Conservation (phyloP, 2,797 vertebrate species). For the Liparis tanakae region DNA sequence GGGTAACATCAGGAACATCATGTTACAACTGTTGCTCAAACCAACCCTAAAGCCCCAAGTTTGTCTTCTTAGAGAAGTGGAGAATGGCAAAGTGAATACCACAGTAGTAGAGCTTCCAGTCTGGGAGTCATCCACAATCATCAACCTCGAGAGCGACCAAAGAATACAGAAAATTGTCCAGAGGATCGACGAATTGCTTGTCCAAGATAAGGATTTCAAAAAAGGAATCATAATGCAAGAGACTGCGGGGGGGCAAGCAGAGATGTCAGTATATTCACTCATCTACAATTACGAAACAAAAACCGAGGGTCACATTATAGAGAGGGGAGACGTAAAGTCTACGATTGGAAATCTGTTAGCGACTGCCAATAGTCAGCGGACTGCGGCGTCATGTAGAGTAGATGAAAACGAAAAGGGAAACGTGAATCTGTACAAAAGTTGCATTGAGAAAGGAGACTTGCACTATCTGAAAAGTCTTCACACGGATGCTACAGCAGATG, state of each 20-base stretch:
- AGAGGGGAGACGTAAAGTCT: slow-evolving; percentile 88
- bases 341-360: slow-evolving; percentile 88
- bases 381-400: slow-evolving; percentile 69
- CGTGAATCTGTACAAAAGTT: slow-evolving; percentile 90
- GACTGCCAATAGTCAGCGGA: slow-evolving; percentile 80
- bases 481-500: slow-evolving; percentile 82
- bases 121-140: slow-evolving; percentile 61
- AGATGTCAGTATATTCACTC: slow-evolving; percentile 89
- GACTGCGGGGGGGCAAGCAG: slow-evolving; percentile 82
- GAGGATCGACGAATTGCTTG: slow-evolving; percentile 82
- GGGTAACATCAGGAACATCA: slow-evolving; percentile 90
- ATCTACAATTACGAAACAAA: slow-evolving; percentile 68
- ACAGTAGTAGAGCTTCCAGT: slow-evolving; percentile 84
- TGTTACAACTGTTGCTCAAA: slow-evolving; percentile 87
- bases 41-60: slow-evolving; percentile 86
- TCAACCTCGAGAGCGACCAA: slow-evolving; percentile 74
- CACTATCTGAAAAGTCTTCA: slow-evolving; percentile 87
- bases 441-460: slow-evolving; percentile 94
- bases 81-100: slow-evolving; percentile 80
- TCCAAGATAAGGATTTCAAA: slow-evolving; percentile 80
- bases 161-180: slow-evolving; percentile 80
- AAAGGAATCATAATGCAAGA: slow-evolving; percentile 93
- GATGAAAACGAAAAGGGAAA: slow-evolving; percentile 90
- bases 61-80: slow-evolving; percentile 85
- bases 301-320: slow-evolving; percentile 69